Conservation (phyloP, 2,113 vertebrate genomes). For the Connochaetes taurinus region DNA sequence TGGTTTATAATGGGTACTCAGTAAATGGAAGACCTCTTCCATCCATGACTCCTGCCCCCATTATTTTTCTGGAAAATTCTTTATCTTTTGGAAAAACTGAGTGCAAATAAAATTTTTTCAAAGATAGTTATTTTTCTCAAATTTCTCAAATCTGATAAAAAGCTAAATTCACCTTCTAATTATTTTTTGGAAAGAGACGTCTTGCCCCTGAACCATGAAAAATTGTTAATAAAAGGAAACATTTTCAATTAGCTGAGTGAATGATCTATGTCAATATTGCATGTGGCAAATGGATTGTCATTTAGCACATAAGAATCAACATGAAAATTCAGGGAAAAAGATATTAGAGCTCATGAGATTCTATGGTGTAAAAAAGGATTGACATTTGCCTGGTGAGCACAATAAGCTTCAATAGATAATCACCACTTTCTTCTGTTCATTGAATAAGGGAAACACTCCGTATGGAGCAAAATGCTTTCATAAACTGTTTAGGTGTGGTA, state of each 20-base stretch:
- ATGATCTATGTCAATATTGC: background rate
- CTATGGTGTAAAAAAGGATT: background rate
- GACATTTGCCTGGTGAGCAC: background rate
- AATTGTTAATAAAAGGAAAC: background rate
- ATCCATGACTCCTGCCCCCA: background rate
- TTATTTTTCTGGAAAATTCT: constrained; percentile 28
- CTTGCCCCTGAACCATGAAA: background rate
- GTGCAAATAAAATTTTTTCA: constrained; percentile 22
- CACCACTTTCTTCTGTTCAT: background rate
- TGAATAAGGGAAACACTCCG: background rate
- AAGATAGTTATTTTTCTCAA: constrained; percentile 3
- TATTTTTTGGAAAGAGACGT: background rate
- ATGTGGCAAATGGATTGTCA: background rate
- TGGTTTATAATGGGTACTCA: background rate
- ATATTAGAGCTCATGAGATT: background rate
- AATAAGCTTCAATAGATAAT: background rate
- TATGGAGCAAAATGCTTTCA: background rate
- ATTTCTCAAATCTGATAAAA: constrained; percentile 7
- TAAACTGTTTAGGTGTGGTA: constrained; percentile 16
- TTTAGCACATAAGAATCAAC: background rate
- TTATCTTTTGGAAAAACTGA: constrained; percentile 30
- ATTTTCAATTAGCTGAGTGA: constrained; percentile 1
- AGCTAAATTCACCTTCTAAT: background rate
- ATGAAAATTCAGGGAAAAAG: background rate
- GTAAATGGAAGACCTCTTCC: background rate